These are phyloP conservation scores for Trissolcus brochymenae DNA, from an alignment of 2,888 invertebrate genomes.

Conservation along the genomic window DNA sequence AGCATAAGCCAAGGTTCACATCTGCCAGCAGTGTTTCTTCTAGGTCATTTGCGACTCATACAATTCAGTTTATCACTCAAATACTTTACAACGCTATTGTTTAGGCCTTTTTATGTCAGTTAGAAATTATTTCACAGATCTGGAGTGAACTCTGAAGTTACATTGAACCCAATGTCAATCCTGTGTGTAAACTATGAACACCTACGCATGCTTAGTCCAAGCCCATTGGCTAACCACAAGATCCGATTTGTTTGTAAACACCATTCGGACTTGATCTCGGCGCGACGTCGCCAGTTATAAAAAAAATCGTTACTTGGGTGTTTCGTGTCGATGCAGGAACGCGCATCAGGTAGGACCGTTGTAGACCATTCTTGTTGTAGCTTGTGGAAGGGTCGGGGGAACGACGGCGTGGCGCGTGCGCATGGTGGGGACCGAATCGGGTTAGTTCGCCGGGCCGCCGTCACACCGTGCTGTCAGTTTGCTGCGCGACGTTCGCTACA, in stretches of 20 bases:
- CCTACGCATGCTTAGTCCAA: neutral
- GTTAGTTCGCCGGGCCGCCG: slow-evolving; percentile 49
- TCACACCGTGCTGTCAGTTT: slow-evolving; percentile 35
- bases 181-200: slow-evolving; percentile 2
- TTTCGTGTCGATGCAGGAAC: slow-evolving; percentile 21
- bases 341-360: slow-evolving; percentile 41
- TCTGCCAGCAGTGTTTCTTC: no score
- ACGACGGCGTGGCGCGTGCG: slow-evolving; percentile 39
- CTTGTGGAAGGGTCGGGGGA: slow-evolving; percentile 13
- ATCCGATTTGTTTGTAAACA: slow-evolving; percentile 31
- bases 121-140: neutral
- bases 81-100: neutral
- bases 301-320: slow-evolving; percentile 37
- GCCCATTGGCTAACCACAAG: neutral
- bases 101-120: neutral
- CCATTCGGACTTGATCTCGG: neutral
- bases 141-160: slow-evolving; percentile 3
- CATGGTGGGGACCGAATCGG: slow-evolving; percentile 37
- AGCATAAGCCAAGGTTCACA: no score
- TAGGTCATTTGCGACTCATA: neutral
- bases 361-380: slow-evolving; percentile 16
- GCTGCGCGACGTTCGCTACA: slow-evolving; percentile 39
- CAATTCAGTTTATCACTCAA: neutral
- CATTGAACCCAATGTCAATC: slow-evolving; percentile 20
- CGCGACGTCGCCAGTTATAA: neutral